Percentiles rank a stretch among this genome's conserved stretches.
Evolutionary conservation across 2,113 vertebrate species (phyloP).

Genomic region (Corydoras maculifer): DNA sequence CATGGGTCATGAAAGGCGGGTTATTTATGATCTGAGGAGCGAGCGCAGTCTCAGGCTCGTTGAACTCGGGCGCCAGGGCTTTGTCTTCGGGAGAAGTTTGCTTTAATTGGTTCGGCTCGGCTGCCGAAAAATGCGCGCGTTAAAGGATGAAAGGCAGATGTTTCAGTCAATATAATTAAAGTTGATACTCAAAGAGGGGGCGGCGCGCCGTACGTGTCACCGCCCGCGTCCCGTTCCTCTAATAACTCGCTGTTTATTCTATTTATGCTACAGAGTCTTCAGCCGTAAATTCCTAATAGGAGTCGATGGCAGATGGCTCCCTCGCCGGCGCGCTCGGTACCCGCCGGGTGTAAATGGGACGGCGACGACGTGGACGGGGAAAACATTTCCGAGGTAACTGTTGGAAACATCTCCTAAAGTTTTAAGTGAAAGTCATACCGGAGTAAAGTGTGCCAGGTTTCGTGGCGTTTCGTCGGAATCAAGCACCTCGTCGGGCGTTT

Average conservation of each 20-base stretch:
- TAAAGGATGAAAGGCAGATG: slow-evolving; percentile 23
- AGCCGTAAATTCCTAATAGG: not conserved
- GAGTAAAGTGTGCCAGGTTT: too few relatives aligned
- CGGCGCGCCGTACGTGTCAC: not conserved
- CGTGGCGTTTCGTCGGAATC: too few relatives aligned
- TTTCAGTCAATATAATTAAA: slow-evolving; percentile 34
- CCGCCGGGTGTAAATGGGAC: too few relatives aligned
- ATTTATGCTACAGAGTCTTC: too few relatives aligned
- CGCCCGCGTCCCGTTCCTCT: slow-evolving; percentile 12
- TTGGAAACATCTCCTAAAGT: too few relatives aligned
- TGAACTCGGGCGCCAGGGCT: slow-evolving; percentile 21
- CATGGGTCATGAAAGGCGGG: slow-evolving; percentile 39
- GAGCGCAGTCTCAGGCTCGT: slow-evolving; percentile 22
- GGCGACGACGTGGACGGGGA: too few relatives aligned
- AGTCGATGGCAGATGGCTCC: too few relatives aligned
- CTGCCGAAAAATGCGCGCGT: slow-evolving; percentile 10
- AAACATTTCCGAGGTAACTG: too few relatives aligned
- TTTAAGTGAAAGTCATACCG: too few relatives aligned
- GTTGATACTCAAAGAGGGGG: slow-evolving; percentile 22
- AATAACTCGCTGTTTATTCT: not conserved
- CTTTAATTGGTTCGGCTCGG: slow-evolving; percentile 29
- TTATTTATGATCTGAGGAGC: slow-evolving; percentile 39
- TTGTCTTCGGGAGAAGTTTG: slow-evolving; percentile 23
- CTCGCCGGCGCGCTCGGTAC: too few relatives aligned
- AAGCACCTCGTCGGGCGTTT: too few relatives aligned